phyloP scores from a whole-genome alignment of 2,888 invertebrate genomes.

The Aphodius sticticus region DNA sequence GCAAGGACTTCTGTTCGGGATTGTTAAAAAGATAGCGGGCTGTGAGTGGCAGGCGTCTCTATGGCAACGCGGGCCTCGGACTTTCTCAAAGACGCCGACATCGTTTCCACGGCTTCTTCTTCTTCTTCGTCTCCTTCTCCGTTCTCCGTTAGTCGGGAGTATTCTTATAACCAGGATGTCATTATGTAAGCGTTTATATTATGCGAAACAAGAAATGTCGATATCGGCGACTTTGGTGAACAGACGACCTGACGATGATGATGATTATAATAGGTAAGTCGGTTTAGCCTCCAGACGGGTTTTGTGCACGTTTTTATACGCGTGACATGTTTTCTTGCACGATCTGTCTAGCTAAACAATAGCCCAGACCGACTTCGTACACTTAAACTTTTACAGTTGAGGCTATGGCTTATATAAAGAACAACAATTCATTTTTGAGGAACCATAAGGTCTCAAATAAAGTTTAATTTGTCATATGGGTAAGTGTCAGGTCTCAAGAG shows the following conservation, averaged over 20 bases:
- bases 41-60: conserved; percentile 48
- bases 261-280: background rate
- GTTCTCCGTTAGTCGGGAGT: background rate
- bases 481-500: too few relatives aligned
- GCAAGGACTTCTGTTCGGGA: conserved; percentile 42
- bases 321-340: background rate
- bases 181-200: conserved; percentile 48
- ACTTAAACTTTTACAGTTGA: background rate
- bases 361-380: background rate
- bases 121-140: background rate
- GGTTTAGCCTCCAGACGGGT: background rate
- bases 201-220: conserved; percentile 34
- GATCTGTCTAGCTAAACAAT: background rate
- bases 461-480: too few relatives aligned
- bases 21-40: conserved; percentile 46
- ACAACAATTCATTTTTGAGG: background rate
- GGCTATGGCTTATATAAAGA: background rate
- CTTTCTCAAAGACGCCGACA: conserved; percentile 48
- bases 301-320: background rate
- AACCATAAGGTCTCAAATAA: too few relatives aligned
- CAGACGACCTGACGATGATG: background rate
- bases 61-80: conserved; percentile 47
- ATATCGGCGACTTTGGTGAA: background rate
- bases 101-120: conserved; percentile 41
- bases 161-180: conserved; percentile 48